Conservation (phyloP, 2,888 invertebrate species). For the Chaitophorus viminalis region DNA sequence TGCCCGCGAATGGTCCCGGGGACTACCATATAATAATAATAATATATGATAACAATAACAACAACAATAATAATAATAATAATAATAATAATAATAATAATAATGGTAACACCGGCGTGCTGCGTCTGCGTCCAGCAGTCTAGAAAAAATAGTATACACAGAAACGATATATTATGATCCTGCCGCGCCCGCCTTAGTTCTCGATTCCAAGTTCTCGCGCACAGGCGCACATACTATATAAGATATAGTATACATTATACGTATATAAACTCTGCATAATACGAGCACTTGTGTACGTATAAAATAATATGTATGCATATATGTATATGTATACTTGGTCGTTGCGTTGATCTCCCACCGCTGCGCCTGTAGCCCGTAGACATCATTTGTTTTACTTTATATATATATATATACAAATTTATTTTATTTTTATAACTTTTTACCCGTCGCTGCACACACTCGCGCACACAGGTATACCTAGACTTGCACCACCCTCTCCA, state of each 20-base stretch:
- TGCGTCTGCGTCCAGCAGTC: conserved; percentile 36
- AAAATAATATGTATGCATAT: background rate
- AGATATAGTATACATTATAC: background rate
- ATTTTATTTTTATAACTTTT: background rate
- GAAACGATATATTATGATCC: too few relatives aligned
- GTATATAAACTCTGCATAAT: background rate
- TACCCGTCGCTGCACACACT: background rate
- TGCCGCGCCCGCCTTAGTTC: background rate
- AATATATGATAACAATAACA: conserved; percentile 12
- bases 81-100: too few relatives aligned
- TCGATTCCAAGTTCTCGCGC: background rate
- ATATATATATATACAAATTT: background rate
- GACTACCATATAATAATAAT: background rate
- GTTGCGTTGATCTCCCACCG: background rate
- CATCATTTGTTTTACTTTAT: conserved; percentile 46
- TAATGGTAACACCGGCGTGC: background rate
- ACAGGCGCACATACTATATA: background rate
- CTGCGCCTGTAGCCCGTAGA: conserved; percentile 42
- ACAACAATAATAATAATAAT: too few relatives aligned
- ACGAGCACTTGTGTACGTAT: background rate
- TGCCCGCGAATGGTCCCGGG: conserved; percentile 29
- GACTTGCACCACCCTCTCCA: background rate
- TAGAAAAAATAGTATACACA: background rate
- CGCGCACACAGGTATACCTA: background rate
- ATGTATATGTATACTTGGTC: background rate